Conservation (phyloP, 2,113 vertebrate species). For the Aix galericulata region DNA sequence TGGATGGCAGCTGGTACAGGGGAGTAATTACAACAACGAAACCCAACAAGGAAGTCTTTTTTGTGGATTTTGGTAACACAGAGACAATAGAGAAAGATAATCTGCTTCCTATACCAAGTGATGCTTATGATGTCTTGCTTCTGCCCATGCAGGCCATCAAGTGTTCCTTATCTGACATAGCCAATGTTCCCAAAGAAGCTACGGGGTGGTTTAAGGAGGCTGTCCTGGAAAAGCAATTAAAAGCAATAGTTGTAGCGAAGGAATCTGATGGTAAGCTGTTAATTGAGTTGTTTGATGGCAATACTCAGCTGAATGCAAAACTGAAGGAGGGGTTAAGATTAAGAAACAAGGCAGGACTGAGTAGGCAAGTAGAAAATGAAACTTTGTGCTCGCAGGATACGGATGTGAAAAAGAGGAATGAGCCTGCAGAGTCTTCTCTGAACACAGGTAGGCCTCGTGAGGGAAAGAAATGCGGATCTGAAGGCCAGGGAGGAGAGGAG, state of each 20-base stretch:
- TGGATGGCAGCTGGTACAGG: conserved; percentile 89
- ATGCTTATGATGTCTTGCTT: conserved; percentile 84
- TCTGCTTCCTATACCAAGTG: conserved; percentile 84
- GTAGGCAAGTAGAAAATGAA: not conserved
- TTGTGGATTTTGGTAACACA: conserved; percentile 94
- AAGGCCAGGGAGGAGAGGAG: not conserved
- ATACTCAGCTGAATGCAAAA: conserved; percentile 82
- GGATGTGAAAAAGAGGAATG: not conserved
- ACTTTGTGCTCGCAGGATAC: not conserved
- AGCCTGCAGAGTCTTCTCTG: not conserved
- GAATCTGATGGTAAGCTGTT: conserved; percentile 85
- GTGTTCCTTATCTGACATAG: conserved; percentile 86
- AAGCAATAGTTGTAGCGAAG: conserved; percentile 85
- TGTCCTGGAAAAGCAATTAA: conserved; percentile 77
- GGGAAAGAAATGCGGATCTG: not conserved
- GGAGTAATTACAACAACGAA: conserved; percentile 78
- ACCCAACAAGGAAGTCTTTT: conserved; percentile 79
- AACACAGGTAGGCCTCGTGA: not conserved
- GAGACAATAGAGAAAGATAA: conserved; percentile 75
- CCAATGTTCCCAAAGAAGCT: conserved; percentile 73
- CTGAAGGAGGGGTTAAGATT: conserved; percentile 80
- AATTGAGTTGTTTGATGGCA: conserved; percentile 86
- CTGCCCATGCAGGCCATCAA: conserved; percentile 90
- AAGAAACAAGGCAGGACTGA: not conserved
- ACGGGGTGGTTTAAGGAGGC: conserved; percentile 83